phyloP scores from a whole-genome alignment of 2,797 vertebrate genomes.

The Melanogrammus aeglefinus region DNA sequence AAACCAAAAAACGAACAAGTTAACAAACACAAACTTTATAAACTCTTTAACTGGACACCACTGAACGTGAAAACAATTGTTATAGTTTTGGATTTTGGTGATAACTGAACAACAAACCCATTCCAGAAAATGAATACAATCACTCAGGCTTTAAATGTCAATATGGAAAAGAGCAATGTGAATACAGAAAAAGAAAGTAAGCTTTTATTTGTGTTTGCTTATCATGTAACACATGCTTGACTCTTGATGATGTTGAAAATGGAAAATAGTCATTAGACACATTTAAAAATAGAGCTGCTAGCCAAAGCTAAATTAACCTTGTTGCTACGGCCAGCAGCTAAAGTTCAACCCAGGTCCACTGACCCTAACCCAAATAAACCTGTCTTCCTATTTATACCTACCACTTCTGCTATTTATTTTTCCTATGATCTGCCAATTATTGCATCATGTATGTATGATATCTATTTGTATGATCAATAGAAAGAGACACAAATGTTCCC shows the following conservation, averaged over 20 bases:
- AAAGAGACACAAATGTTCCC: constrained; percentile 10
- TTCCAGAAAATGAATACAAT: neutral
- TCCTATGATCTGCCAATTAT: neutral
- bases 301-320: constrained; percentile 12
- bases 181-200: neutral
- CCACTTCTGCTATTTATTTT: constrained; percentile 18
- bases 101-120: neutral
- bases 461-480: neutral
- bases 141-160: neutral
- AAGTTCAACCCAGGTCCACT: constrained; percentile 2
- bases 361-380: constrained; percentile 29
- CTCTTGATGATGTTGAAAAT: neutral
- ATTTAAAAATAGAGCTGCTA: constrained; percentile 15
- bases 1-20: neutral
- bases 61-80: too few relatives aligned
- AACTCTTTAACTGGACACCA: neutral
- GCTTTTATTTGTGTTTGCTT: neutral
- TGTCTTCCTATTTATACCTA: constrained; percentile 45
- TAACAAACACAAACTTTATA: neutral
- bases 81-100: too few relatives aligned
- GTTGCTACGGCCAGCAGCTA: constrained; percentile 16
- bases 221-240: neutral
- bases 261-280: constrained; percentile 14
- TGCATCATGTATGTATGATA: neutral
- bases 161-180: too few relatives aligned